Conservation (phyloP, 2,113 vertebrate genomes). For the Heterocephalus glaber region DNA sequence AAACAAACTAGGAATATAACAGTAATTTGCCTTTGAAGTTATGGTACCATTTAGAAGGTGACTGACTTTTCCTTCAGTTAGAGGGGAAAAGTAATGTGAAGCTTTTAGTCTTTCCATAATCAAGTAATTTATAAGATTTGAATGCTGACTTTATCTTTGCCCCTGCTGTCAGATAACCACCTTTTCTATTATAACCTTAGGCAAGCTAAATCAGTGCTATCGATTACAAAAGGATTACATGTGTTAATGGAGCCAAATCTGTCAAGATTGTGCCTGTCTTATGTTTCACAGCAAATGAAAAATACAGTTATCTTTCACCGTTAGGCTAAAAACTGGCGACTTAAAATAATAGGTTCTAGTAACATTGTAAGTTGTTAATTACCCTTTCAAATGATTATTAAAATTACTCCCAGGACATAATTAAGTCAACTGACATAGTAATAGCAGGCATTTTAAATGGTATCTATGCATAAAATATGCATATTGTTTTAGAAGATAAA, state of each 20-base stretch:
- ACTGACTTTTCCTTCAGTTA: not conserved
- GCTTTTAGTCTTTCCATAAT: conserved; percentile 41
- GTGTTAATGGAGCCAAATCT: conserved; percentile 35
- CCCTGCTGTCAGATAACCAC: not conserved
- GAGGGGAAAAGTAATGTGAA: not conserved
- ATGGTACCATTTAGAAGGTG: not conserved
- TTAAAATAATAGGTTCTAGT: conserved; percentile 62
- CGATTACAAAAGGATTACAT: conserved; percentile 22
- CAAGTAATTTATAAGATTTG: not conserved
- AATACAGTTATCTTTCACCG: not conserved
- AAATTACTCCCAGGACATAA: conserved; percentile 68
- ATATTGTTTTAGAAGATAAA: conserved; percentile 52
- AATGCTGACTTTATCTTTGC: not conserved
- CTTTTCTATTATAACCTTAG: conserved; percentile 1
- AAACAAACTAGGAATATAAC: conserved; percentile 40
- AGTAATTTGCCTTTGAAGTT: not conserved
- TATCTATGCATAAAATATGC: conserved; percentile 53
- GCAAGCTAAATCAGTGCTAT: conserved; percentile 43
- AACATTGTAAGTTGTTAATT: conserved; percentile 63
- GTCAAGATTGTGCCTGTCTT: conserved; percentile 44
- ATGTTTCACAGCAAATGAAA: conserved; percentile 42
- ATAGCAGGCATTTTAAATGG: conserved; percentile 76
- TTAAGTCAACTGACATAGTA: conserved; percentile 72
- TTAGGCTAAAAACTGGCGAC: conserved; percentile 10
- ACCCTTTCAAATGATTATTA: conserved; percentile 76